These are phyloP conservation scores for Orthonychiurus folsomi DNA, from an alignment of 2,888 invertebrate genomes.

Conservation along the genomic window DNA sequence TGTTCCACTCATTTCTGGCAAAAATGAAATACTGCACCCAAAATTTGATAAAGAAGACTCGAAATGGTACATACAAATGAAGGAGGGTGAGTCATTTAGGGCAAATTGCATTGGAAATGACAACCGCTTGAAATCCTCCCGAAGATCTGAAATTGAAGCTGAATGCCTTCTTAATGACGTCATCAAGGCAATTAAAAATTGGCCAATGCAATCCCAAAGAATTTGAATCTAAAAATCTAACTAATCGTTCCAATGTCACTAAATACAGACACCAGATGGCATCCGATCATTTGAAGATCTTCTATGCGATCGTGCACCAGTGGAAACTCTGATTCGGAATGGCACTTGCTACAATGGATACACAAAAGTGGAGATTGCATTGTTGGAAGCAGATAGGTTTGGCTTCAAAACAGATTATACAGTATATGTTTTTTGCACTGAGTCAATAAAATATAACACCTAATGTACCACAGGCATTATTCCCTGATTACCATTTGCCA, in stretches of 20 bases:
- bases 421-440: not conserved
- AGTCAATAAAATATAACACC: not conserved
- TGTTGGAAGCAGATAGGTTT: slow-evolving; percentile 13
- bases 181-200: not conserved
- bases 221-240: too few species aligned
- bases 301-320: not conserved
- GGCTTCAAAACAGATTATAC: not conserved
- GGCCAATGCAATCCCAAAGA: too few species aligned
- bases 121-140: not conserved
- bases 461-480: not conserved
- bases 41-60: not conserved
- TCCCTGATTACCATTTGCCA: slow-evolving; percentile 31
- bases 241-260: too few species aligned
- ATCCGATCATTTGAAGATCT: not conserved
- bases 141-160: not conserved
- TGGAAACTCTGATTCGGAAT: slow-evolving; percentile 17
- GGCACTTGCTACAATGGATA: slow-evolving; percentile 27
- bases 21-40: not conserved
- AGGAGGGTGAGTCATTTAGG: not conserved
- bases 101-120: not conserved
- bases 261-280: slow-evolving; percentile 10
- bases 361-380: slow-evolving; percentile 26
- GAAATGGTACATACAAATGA: not conserved
- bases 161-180: not conserved
- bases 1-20: not conserved